Evolutionary conservation across 2,113 vertebrate genomes (phyloP), one percentile per base, ranked within the genome.

Genomic region (Psilopsiagon aurifrons): DNA sequence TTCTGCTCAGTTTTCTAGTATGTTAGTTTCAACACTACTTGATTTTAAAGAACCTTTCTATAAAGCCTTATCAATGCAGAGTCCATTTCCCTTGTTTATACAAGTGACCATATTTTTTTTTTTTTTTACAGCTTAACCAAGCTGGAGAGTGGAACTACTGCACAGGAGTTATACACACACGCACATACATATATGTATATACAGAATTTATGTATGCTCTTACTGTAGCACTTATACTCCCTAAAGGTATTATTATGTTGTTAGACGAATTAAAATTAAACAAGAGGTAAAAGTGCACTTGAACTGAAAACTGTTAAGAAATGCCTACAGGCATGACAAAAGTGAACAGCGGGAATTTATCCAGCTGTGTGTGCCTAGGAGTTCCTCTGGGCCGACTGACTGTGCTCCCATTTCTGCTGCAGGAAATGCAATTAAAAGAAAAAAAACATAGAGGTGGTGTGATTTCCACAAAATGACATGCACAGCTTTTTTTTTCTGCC

Each of bases 181-280:
- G 47, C 9, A 62, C 39, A 28, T 28, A 62, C 51, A 74, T 54
- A 25, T 25, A 43, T 46, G 52, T 90, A 81, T 49, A 87, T 55
- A 83, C 29, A 80, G 64, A 94, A 78, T 95, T 90, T 87, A 83
- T 73, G 39, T 74, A 63, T 90, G 90, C 77, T 83, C 73, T 81
- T 94, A 76, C 62, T 92, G 92, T 41, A 92, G 79, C 67, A 85
- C 60, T 94, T 89, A 69, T 89, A 93, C 55, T 97, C 85, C 93
- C 94, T 93, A 62, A 94, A 97, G 93, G 89, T 97, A 83, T 96
- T 95, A 94, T 96, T 96, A 93, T 89, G 74, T 95, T 94, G 95
- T 95, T 97, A 95, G 83, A 89, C 91, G 95, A 97, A 97, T 97
- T 97, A 96, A 96, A 97, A 97, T 95, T 88, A 97, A 97, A 96